Evolutionary conservation across 1,140 invertebrate species (phyloP).

Genomic region (Drosophila bocqueti): DNA sequence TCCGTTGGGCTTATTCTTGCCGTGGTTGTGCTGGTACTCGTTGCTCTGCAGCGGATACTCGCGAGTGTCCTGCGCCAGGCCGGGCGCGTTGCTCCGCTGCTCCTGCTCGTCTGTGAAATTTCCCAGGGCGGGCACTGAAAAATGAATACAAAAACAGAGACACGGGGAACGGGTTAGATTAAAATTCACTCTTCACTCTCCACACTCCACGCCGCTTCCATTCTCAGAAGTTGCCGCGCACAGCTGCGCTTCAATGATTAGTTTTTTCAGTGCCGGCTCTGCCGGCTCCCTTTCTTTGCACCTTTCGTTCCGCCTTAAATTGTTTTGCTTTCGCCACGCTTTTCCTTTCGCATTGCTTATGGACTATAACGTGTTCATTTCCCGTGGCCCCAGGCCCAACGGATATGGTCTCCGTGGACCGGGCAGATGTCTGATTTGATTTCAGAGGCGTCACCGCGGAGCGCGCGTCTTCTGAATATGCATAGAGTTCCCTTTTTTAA

Average conservation of each 20-base stretch:
- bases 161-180: constrained; percentile 10
- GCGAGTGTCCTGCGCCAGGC: constrained; percentile 84
- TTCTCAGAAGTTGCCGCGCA: constrained; percentile 64
- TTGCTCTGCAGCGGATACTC: constrained; percentile 89
- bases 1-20: constrained; percentile 84
- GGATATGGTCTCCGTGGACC: constrained; percentile 1
- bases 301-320: constrained; percentile 64
- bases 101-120: constrained; percentile 89
- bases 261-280: constrained; percentile 34
- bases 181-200: constrained; percentile 20
- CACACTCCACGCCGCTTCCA: constrained; percentile 10
- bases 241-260: constrained; percentile 70
- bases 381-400: not conserved
- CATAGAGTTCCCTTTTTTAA: constrained; percentile 16
- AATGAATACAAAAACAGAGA: constrained; percentile 10
- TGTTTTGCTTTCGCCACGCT: constrained; percentile 70
- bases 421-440: constrained; percentile 18
- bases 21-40: constrained; percentile 88
- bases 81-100: constrained; percentile 59
- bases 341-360: constrained; percentile 9
- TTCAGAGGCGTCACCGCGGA: constrained; percentile 3
- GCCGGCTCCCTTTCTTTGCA: not conserved
- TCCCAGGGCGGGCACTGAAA: constrained; percentile 88
- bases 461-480: constrained; percentile 10
- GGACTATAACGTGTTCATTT: constrained; percentile 18